Evolutionary conservation across 2,797 vertebrate genomes (phyloP).

Genomic region (Peromyscus aztecus): DNA sequence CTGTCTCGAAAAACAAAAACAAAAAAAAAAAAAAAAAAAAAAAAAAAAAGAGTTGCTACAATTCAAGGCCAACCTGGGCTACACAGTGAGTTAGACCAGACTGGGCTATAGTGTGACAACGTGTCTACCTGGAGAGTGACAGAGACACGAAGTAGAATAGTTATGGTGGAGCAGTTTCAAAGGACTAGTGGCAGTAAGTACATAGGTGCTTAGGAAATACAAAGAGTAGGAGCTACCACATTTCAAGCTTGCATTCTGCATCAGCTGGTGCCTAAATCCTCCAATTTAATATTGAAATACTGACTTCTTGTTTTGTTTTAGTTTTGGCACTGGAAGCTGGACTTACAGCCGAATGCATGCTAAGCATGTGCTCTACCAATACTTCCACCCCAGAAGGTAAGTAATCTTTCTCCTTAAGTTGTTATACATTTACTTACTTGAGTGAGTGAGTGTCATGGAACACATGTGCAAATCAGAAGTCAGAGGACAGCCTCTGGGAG

Average conservation of each 20-base stretch:
- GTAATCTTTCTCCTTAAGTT: background rate
- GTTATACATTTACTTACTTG: background rate
- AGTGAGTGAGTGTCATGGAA: background rate
- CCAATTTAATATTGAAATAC: background rate
- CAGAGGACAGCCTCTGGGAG: background rate
- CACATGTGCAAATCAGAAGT: background rate
- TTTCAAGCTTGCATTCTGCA: background rate
- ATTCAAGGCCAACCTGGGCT: background rate
- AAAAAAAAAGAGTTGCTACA: background rate
- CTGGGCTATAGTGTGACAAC: background rate
- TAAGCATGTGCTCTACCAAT: background rate
- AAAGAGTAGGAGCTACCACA: background rate
- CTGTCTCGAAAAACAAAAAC: too few relatives aligned
- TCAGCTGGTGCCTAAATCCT: background rate
- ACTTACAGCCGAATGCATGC: background rate
- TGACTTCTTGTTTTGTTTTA: background rate
- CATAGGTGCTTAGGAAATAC: background rate
- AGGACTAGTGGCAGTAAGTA: background rate
- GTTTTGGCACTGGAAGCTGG: background rate
- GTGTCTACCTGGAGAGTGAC: background rate
- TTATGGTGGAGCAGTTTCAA: background rate
- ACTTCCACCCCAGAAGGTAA: background rate
- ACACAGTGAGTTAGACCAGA: background rate
- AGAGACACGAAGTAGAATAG: background rate
- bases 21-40: too few relatives aligned